These are phyloP conservation scores for Plecturocebus donacophilus DNA, from an alignment of 2,113 vertebrate genomes.

Conservation along the genomic window DNA sequence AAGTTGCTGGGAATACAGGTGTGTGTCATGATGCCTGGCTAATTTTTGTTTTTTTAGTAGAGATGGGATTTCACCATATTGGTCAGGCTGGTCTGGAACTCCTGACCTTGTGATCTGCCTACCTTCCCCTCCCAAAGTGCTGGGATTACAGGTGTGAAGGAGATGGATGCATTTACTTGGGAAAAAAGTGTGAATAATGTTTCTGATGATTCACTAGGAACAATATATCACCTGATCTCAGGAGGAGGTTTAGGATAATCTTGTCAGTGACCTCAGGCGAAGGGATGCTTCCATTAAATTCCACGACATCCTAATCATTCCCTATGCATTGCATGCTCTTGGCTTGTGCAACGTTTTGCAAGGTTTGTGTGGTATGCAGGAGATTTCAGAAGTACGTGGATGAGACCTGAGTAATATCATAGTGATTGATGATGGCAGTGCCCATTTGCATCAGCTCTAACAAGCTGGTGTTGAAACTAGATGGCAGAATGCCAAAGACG, in stretches of 20 bases:
- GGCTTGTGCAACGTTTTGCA: neutral
- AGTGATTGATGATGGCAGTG: neutral
- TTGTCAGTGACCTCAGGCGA: neutral
- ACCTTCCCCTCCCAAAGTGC: neutral
- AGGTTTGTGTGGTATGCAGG: neutral
- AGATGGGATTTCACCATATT: neutral
- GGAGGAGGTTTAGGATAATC: neutral
- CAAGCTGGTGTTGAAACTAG: slow-evolving; percentile 55
- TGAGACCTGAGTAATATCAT: neutral
- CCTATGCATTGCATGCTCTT: accelerated
- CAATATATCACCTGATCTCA: neutral
- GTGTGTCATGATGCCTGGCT: neutral
- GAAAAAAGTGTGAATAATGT: neutral
- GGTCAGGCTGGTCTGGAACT: neutral
- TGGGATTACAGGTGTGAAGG: neutral
- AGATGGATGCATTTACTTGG: slow-evolving; percentile 1
- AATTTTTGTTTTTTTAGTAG: neutral
- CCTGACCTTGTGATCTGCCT: neutral
- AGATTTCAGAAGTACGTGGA: slow-evolving; percentile 18
- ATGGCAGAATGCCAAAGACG: slow-evolving; percentile 63
- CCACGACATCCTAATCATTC: neutral
- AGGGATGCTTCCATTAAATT: neutral
- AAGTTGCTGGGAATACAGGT: neutral
- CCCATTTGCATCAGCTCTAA: slow-evolving; percentile 46
- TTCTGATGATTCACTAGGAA: neutral